These are phyloP conservation scores for Gymnocypris eckloni DNA, from an alignment of 2,797 vertebrate species.

Conservation along the genomic window DNA sequence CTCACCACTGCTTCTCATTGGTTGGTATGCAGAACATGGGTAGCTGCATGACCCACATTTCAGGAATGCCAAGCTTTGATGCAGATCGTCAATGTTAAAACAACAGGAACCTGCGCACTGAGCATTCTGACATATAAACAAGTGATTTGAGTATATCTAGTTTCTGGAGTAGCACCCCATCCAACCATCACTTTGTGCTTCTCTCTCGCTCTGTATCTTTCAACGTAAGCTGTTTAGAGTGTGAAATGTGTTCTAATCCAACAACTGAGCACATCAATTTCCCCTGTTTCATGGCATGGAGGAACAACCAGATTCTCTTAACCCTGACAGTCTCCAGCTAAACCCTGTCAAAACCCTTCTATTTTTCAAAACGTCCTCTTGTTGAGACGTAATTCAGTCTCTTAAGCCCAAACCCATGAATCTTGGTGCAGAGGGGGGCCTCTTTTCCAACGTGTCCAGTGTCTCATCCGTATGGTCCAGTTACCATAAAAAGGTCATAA, in stretches of 20 bases:
- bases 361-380: constrained; percentile 49
- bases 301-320: constrained; percentile 68
- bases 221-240: constrained; percentile 42
- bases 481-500: too few species aligned
- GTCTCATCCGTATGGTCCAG: constrained; percentile 12
- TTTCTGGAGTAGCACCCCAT: constrained; percentile 11
- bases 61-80: constrained; percentile 63
- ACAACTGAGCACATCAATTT: constrained; percentile 61
- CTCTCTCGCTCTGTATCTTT: constrained; percentile 22
- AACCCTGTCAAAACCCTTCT: constrained; percentile 24
- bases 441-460: constrained; percentile 27
- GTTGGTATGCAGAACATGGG: constrained; percentile 63
- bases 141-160: neutral
- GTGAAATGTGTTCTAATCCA: constrained; percentile 63
- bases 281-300: constrained; percentile 55
- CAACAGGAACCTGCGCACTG: constrained; percentile 54
- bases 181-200: constrained; percentile 17
- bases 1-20: constrained; percentile 58
- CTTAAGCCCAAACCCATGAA: constrained; percentile 4
- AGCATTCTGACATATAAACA: constrained; percentile 5
- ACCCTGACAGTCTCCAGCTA: constrained; percentile 55
- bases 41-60: constrained; percentile 74
- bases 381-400: constrained; percentile 54
- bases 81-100: constrained; percentile 71
- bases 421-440: constrained; percentile 42